A percentile compares a stretch with the other conserved stretches of the same genome.
Evolutionary conservation across 2,888 invertebrate genomes (phyloP).

Genomic region (Rotaria macrura): DNA sequence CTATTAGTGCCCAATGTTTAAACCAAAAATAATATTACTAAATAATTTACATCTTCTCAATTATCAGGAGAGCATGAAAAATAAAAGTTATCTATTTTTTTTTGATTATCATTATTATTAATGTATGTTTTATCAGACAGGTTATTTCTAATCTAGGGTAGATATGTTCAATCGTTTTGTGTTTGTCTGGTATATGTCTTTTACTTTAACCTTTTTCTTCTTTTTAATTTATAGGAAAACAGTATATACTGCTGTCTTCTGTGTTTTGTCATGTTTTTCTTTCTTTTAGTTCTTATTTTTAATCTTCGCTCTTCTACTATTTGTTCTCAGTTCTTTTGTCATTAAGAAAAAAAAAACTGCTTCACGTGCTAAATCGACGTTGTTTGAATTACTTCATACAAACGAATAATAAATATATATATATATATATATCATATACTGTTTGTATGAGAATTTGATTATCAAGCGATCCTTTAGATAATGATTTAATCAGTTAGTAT

Average conservation of each 20-base stretch:
- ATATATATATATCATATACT: too few relatives aligned
- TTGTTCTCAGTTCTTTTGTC: background rate
- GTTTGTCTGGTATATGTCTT: background rate
- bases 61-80: background rate
- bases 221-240: background rate
- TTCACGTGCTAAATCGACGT: background rate
- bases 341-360: background rate
- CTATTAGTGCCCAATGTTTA: conserved; percentile 33
- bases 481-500: too few relatives aligned
- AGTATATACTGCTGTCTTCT: background rate
- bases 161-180: background rate
- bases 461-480: too few relatives aligned
- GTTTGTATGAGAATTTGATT: too few relatives aligned
- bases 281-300: background rate
- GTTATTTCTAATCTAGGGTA: background rate
- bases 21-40: background rate
- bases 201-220: background rate
- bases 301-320: background rate
- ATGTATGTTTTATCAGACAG: background rate
- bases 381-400: background rate
- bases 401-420: background rate
- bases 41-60: too few relatives aligned
- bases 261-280: background rate
- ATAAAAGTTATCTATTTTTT: background rate
- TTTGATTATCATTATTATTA: background rate